Base-by-base conservation (phyloP, 2,113 vertebrate genomes). In the Larimichthys polyactis region DNA sequence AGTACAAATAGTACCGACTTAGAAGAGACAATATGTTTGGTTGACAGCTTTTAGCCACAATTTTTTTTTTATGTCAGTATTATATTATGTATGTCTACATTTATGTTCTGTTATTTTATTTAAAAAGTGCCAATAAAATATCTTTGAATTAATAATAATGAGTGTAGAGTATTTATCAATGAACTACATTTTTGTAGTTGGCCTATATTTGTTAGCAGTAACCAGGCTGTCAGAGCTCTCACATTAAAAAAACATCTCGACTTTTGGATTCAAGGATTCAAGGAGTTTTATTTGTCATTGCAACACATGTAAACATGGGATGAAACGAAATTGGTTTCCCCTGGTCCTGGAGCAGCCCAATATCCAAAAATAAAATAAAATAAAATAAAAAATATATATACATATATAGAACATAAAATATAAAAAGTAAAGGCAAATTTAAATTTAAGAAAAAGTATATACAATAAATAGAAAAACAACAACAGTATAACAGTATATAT, bases 121-220 rank as follows among this genome's bases (percentile, higher is more conserved):
- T 92, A 81, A 88, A 92, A 87, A 36, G 74, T 90, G 82, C 73
- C 89, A 94, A 93, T 93, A 92, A 94, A 91, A 48, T 4, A 71
- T 62, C 36, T 86, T 87, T 85, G 48, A 19, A 85, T 67, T 67
- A 14, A 79, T 79, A 2, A 48, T 49, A n/a, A 1, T 40, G 24
- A 20, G 15, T 72, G 22, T n/a, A 4, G 46, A 10, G 2, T 4
- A 43, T 63, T 29, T 43, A 7, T 66, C 2, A 11, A 11, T 51
- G 17, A 65, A 71, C 11, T 17, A 32, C 9, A 57, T 44, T 65
- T 40, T 29, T 64, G 16, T 52, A 63, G 58, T 32, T 32, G 5
- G 32, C 32, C 10, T 48, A 58, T 58, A 48, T 59, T 59, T 60
- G 20, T 71, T 24, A n/a, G 11, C 32, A 24, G 11, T 11, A 40